These are phyloP conservation scores for Atta cephalotes DNA, from an alignment of 1,140 invertebrate genomes.

Conservation along the genomic window DNA sequence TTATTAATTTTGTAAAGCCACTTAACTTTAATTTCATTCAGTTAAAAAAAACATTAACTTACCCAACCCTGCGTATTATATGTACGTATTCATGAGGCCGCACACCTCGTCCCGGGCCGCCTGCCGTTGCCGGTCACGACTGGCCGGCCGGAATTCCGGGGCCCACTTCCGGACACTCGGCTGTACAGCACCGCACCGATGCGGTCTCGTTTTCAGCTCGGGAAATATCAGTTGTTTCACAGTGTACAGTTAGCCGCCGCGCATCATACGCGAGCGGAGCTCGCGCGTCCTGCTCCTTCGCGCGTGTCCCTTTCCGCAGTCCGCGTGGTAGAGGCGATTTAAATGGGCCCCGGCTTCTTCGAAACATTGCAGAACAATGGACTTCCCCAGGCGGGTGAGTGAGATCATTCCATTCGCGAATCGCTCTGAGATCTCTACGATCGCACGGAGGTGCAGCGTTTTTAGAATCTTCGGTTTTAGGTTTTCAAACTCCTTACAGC, in stretches of 20 bases:
- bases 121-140: constrained; percentile 82
- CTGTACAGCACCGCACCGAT: constrained; percentile 67
- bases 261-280: constrained; percentile 41
- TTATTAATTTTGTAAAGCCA: too few relatives aligned
- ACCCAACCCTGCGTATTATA: constrained; percentile 44
- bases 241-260: constrained; percentile 75
- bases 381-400: constrained; percentile 83
- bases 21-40: too few relatives aligned
- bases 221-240: constrained; percentile 77
- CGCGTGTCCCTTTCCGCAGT: constrained; percentile 50
- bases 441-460: too few relatives aligned
- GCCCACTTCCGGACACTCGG: constrained; percentile 83
- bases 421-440: background rate
- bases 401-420: constrained; percentile 9
- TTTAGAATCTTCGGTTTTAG: background rate
- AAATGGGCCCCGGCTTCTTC: constrained; percentile 54
- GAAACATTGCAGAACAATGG: constrained; percentile 75
- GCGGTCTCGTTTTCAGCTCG: constrained; percentile 81
- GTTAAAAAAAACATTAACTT: too few relatives aligned
- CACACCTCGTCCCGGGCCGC: constrained; percentile 35
- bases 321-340: constrained; percentile 11
- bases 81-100: constrained; percentile 76
- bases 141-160: constrained; percentile 85
- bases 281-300: constrained; percentile 60
- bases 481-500: too few relatives aligned